phyloP scores from a whole-genome alignment of 1,140 invertebrate genomes.

The Hylyphantes graminicola region DNA sequence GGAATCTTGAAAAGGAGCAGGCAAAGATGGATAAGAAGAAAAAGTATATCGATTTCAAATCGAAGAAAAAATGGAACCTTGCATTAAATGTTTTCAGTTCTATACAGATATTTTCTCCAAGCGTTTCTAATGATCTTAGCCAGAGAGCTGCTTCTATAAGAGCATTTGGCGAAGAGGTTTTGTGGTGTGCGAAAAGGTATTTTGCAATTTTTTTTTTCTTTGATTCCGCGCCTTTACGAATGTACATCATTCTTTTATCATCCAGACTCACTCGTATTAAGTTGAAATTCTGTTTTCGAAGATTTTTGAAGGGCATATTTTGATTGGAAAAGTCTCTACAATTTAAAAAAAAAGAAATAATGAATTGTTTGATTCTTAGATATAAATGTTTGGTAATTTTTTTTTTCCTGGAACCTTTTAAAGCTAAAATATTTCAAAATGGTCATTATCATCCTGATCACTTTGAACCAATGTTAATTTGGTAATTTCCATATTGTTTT shows the following conservation, averaged over 20 bases:
- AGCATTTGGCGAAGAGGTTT: slow-evolving; percentile 22
- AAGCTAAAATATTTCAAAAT: too few relatives aligned
- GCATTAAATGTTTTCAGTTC: slow-evolving; percentile 29
- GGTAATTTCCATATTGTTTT: too few relatives aligned
- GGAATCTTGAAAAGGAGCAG: slow-evolving; percentile 40
- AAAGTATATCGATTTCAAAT: neutral
- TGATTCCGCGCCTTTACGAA: slow-evolving; percentile 3
- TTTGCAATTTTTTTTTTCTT: slow-evolving; percentile 47
- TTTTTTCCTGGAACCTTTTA: too few relatives aligned
- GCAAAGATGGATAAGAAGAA: neutral
- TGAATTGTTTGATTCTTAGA: too few relatives aligned
- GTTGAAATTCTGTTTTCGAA: too few relatives aligned
- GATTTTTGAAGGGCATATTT: too few relatives aligned
- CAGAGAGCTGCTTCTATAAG: slow-evolving; percentile 25
- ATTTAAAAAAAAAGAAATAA: too few relatives aligned
- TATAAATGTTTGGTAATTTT: too few relatives aligned
- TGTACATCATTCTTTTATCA: neutral
- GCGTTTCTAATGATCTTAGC: slow-evolving; percentile 54
- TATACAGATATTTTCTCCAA: slow-evolving; percentile 36
- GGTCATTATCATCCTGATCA: too few relatives aligned
- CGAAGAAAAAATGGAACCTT: slow-evolving; percentile 2
- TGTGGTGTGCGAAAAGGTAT: neutral
- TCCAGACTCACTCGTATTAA: too few relatives aligned
- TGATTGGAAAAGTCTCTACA: too few relatives aligned
- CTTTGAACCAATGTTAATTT: too few relatives aligned